phyloP scores from a whole-genome alignment of 2,113 vertebrate genomes.

The Catharus bicknelli region DNA sequence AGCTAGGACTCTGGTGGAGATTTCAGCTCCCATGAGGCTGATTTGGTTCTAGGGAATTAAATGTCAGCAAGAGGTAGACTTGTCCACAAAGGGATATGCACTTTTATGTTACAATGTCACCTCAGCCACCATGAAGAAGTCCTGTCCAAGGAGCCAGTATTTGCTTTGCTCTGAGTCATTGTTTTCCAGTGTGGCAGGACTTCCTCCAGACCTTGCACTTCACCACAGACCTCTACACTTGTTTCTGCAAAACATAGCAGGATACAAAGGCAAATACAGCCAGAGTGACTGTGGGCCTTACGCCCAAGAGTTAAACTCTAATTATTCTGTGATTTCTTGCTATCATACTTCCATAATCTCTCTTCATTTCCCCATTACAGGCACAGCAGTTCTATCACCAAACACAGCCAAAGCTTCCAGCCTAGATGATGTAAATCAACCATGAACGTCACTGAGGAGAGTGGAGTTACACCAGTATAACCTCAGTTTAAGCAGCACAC shows the following conservation, averaged over 20 bases:
- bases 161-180: neutral
- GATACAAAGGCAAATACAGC: neutral
- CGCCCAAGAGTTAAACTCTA: neutral
- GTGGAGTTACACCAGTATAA: neutral
- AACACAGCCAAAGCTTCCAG: neutral
- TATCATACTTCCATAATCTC: neutral
- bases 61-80: neutral
- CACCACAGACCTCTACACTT: neutral
- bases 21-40: neutral
- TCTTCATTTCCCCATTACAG: neutral
- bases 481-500: neutral
- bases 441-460: neutral
- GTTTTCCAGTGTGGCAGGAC: neutral
- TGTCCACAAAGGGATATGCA: neutral
- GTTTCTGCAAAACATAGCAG: neutral
- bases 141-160: neutral
- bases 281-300: neutral
- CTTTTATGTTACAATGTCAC: neutral
- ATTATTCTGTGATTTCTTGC: accelerated
- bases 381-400: neutral
- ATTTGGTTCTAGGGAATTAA: neutral
- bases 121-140: neutral
- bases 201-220: neutral
- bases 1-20: neutral
- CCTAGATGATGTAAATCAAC: neutral